These are phyloP conservation scores for Drosophila murphyi DNA, from an alignment of 1,140 invertebrate species.

Conservation along the genomic window DNA sequence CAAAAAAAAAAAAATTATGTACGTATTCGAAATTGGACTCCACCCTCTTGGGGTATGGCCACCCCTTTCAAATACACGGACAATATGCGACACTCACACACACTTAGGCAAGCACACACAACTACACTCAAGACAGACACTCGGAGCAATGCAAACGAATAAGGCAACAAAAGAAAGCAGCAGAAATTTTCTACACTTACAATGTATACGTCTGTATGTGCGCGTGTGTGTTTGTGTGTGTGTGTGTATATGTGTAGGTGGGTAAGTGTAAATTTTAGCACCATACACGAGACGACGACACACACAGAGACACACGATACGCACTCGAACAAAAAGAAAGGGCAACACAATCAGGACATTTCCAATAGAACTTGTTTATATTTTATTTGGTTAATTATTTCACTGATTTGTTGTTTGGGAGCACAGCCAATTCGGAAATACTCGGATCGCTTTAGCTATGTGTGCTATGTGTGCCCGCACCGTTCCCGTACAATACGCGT, in stretches of 20 bases:
- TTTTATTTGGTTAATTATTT: constrained; percentile 40
- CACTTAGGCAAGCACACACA: constrained; percentile 19
- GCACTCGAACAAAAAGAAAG: constrained; percentile 30
- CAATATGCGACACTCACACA: constrained; percentile 35
- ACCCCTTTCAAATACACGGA: constrained; percentile 46
- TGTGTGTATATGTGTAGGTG: constrained; percentile 42
- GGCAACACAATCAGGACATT: constrained; percentile 42
- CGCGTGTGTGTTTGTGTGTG: constrained; percentile 6
- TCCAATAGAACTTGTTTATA: constrained; percentile 21
- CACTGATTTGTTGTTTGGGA: constrained; percentile 31
- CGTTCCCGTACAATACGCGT: constrained; percentile 50
- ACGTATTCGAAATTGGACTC: constrained; percentile 44
- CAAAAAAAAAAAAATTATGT: constrained; percentile 21
- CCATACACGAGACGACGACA: constrained; percentile 58
- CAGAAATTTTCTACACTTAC: constrained; percentile 65
- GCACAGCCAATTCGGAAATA: constrained; percentile 45
- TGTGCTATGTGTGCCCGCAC: constrained; percentile 45
- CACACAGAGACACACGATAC: constrained; percentile 28
- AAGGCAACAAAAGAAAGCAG: constrained; percentile 55
- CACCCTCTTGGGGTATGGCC: constrained; percentile 55
- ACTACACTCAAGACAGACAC: constrained; percentile 21
- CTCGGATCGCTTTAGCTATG: constrained; percentile 19
- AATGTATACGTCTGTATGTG: constrained; percentile 44
- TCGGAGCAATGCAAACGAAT: constrained; percentile 44
- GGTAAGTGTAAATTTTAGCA: constrained; percentile 58